A percentile compares a stretch with the other conserved stretches of the same genome.
Conservation (phyloP, 2,797 vertebrate species). For the Coendou prehensilis region DNA sequence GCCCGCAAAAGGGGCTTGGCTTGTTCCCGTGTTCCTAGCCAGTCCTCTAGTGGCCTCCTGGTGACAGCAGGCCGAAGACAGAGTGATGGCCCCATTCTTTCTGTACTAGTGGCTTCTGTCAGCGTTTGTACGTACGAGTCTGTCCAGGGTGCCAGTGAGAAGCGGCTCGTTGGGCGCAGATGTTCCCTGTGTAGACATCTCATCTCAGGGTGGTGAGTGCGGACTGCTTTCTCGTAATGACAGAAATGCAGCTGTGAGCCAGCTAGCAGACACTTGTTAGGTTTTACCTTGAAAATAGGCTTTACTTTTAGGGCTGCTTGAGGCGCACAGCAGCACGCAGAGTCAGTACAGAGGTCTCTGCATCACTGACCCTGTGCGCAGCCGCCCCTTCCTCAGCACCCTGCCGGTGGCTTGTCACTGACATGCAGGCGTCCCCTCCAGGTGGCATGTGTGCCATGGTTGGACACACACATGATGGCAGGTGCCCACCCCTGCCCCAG, state of each 20-base stretch:
- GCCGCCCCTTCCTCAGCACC: background rate
- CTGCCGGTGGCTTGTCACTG: background rate
- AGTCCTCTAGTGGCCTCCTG: background rate
- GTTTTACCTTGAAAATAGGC: background rate
- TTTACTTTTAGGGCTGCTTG: background rate
- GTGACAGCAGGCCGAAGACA: background rate
- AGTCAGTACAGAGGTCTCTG: background rate
- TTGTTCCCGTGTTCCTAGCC: rapidly evolving
- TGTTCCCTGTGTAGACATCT: background rate
- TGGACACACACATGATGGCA: background rate
- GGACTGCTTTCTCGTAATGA: background rate
- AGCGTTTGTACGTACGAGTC: background rate
- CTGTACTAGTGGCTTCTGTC: background rate
- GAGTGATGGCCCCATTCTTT: background rate
- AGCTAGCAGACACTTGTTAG: background rate
- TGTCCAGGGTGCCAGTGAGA: background rate
- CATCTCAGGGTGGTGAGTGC: background rate
- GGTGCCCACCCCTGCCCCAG: background rate
- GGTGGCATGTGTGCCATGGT: background rate
- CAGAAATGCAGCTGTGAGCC: background rate
- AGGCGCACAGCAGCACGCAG: background rate
- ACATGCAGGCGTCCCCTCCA: background rate
- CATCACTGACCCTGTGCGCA: background rate
- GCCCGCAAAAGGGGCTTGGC: background rate
- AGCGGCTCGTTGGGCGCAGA: rapidly evolving